Evolutionary conservation across 2,888 invertebrate genomes (phyloP), one percentile per base, ranked within the genome.

Genomic region (Netelia inedita): DNA sequence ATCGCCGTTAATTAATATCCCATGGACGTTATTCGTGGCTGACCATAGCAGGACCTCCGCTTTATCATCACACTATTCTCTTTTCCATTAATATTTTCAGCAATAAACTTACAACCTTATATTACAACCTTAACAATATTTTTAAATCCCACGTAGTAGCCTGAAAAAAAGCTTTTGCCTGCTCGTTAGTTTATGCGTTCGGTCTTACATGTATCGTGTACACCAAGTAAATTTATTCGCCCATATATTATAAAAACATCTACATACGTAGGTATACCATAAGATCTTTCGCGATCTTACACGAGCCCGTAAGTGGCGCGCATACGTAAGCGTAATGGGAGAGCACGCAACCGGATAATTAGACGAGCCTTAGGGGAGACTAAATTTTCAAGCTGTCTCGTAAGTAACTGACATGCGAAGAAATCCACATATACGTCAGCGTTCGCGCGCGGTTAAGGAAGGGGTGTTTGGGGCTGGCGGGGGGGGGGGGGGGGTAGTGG

Each of bases 321-420:
- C 23, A 41, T 63, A 75, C 43, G 63, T 55, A 55, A 72, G 63
- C 21, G 55, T 72, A 71, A 79, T 65, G 43, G 79, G 72, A 41
- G 11, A 65, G 55, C 79, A 72, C 79, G 79, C 63, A 65, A 79
- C 79, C 79, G 72, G 79, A 65, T 79, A 79, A 79, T 79, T 79
- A 72, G 79, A 72, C 72, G 43, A 72, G 65, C 41, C 71, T 41
- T 57, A 3, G 71, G 65, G 65, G 71, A 72, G 41, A 55, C 72
- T 79, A 79, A 72, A 72, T 72, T 72, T 65, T 55, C 53, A 65
- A 55, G 65, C 71, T 65, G 71, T 55, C 71, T 72, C 71, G 71
- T 71, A 55, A 71, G 65, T 79, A 79, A 79, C 71, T 65, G 43
- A 65, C 71, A 71, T 53, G 21, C 35, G 1, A 50, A 59, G 59